Percentiles rank a stretch among this genome's conserved stretches.
phyloP scores from a whole-genome alignment of 2,888 invertebrate genomes.

The Sericinus montela region DNA sequence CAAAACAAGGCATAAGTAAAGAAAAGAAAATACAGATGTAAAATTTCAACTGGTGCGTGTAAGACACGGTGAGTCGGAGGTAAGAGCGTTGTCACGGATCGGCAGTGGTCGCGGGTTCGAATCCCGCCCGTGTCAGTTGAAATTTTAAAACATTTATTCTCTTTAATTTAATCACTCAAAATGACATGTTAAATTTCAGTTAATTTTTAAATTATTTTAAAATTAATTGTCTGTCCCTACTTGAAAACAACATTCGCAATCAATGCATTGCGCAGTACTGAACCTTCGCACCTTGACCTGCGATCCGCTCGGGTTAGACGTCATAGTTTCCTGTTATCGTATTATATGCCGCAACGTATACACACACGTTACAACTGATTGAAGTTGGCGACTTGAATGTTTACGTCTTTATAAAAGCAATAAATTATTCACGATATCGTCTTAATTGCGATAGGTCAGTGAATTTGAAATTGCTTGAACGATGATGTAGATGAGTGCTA shows the following conservation, averaged over 20 bases:
- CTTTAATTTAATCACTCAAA: no score
- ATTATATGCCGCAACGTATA: constrained; percentile 20
- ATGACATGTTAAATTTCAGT: no score
- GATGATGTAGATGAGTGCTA: neutral
- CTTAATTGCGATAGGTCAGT: constrained; percentile 9
- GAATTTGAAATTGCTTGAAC: constrained; percentile 3
- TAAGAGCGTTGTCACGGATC: no score
- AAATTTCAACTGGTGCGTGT: no score
- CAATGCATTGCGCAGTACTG: constrained; percentile 43
- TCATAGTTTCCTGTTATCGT: constrained; percentile 20
- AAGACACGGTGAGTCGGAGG: no score
- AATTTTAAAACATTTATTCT: no score
- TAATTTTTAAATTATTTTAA: no score
- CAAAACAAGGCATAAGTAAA: no score
- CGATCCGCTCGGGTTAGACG: constrained; percentile 32
- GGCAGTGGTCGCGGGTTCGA: no score
- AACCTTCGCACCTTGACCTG: constrained; percentile 52
- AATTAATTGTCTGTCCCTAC: constrained; percentile 33
- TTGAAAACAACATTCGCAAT: constrained; percentile 32
- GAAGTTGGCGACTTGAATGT: constrained; percentile 12
- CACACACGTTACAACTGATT: constrained; percentile 20
- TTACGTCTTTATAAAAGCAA: constrained; percentile 9
- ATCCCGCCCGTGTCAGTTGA: no score
- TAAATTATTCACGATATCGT: constrained; percentile 12
- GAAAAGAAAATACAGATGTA: no score